Evolutionary conservation across 2,797 vertebrate genomes (phyloP), one percentile per base, ranked within the genome.

Genomic region (Coreius guichenoti): DNA sequence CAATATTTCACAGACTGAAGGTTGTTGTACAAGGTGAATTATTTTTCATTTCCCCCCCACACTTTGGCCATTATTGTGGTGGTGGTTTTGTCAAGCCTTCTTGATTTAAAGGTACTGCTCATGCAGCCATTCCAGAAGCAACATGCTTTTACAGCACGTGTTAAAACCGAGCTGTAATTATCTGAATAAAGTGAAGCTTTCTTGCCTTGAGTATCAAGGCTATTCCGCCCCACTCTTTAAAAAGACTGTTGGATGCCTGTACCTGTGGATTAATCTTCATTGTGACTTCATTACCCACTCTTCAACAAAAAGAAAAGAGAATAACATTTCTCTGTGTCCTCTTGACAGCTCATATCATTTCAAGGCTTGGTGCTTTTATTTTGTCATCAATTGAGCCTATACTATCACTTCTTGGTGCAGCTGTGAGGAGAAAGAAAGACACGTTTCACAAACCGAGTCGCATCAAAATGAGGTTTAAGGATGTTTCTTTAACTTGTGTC

Each of bases 121-220:
- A 77, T 29, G 33, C 68, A 84, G 58, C 75, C 81, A 54, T 82
- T 80, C 43, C 58, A 77, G 49, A 49, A 47, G 19, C 39, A 51
- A 67, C 56, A 39, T 80, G 81, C 76, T 87, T 80, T 83, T 82
- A 86, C 17, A 77, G 54, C 69, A 69, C 81, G 54, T 85, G 43
- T 67, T 65, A 81, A 43, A 29, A 68, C 26, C 33, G 49, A 72
- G 83, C 81, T 83, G 72, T 80, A 84, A 82, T 86, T 81, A 87
- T 58, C 23, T 65, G 74, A 70, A 85, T 80, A 56, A 85, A 86
- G 77, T 73, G 85, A 86, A 80, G 56, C 29, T 86, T 83, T 86
- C 63, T 87, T 76, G 8, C 51, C 80, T 84, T 83, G 80, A 82
- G 63, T 54, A 89, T 61, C 92, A 92, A 93, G 88, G 91, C 85